Evolutionary conservation across 2,797 vertebrate species (phyloP).

Genomic region (Epinephelus coioides): DNA sequence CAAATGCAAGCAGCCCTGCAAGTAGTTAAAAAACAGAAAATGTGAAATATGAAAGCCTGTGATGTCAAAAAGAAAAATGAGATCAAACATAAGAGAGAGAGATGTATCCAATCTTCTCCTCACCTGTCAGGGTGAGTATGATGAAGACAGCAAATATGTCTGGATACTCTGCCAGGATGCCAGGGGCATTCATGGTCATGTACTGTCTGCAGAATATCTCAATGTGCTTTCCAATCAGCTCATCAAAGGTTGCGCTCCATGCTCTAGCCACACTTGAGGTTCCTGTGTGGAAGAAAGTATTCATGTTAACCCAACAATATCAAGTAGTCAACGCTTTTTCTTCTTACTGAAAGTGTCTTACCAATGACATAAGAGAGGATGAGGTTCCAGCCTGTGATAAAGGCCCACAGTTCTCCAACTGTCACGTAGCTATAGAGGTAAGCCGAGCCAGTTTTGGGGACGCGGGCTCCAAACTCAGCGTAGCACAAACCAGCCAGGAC

Average conservation of each 20-base stretch:
- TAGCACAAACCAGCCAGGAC: constrained; percentile 97
- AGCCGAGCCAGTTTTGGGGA: constrained; percentile 95
- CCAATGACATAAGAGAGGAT: constrained; percentile 98
- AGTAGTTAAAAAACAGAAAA: background rate
- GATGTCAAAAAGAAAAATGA: background rate
- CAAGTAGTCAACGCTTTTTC: background rate
- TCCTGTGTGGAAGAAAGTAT: constrained; percentile 81
- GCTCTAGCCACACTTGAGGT: constrained; percentile 96
- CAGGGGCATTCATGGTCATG: constrained; percentile 90
- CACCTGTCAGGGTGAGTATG: constrained; percentile 93
- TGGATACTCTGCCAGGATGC: constrained; percentile 92
- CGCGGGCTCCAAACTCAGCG: constrained; percentile 95
- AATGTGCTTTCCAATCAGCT: constrained; percentile 91
- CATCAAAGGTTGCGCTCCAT: constrained; percentile 96
- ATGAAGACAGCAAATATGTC: constrained; percentile 95
- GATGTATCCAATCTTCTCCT: background rate
- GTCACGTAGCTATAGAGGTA: constrained; percentile 98
- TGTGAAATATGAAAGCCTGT: background rate
- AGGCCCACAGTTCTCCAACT: constrained; percentile 95
- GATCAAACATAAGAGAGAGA: background rate
- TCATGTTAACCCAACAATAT: background rate
- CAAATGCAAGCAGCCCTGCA: constrained; percentile 91
- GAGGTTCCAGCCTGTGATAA: constrained; percentile 98
- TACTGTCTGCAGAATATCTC: constrained; percentile 85
- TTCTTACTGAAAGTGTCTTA: constrained; percentile 72